Conservation (phyloP, 2,113 vertebrate species). For the Lophotis ruficrista region DNA sequence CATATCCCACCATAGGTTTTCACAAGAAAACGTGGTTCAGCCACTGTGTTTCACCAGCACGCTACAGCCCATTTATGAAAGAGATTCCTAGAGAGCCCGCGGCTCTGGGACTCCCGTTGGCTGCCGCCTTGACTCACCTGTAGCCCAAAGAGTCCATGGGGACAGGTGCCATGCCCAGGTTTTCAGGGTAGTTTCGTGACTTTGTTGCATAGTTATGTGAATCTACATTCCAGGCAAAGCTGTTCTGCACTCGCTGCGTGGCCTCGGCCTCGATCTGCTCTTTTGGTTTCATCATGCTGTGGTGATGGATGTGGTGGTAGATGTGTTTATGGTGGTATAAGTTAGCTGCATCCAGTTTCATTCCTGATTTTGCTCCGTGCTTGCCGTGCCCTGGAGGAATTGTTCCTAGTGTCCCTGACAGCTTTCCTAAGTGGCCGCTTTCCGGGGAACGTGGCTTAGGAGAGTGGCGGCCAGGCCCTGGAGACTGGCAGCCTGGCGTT, state of each 20-base stretch:
- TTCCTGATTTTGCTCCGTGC: conserved; percentile 77
- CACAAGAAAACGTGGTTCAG: neutral
- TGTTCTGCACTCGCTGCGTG: conserved; percentile 73
- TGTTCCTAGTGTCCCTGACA: conserved; percentile 62
- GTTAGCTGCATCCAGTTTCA: conserved; percentile 80
- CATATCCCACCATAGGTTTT: neutral
- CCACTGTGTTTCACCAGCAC: neutral
- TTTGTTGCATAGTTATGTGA: conserved; percentile 82
- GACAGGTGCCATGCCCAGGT: conserved; percentile 61
- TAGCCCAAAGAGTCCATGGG: conserved; percentile 82
- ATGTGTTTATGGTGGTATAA: conserved; percentile 86
- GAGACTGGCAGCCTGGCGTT: conserved; percentile 92
- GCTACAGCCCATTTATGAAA: neutral
- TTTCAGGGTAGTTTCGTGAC: conserved; percentile 86
- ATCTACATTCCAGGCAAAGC: conserved; percentile 82
- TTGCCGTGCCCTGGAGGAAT: conserved; percentile 78
- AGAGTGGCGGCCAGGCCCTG: conserved; percentile 86
- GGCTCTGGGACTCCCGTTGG: neutral
- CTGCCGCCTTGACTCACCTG: conserved; percentile 74
- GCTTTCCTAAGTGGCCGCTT: conserved; percentile 73
- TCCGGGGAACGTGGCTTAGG: conserved; percentile 90
- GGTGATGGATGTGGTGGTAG: conserved; percentile 87
- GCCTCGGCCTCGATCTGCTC: conserved; percentile 84
- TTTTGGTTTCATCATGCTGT: conserved; percentile 79
- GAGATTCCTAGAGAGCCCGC: neutral